phyloP scores from a whole-genome alignment of 2,888 invertebrate genomes.

The Eupithecia dodoneata region DNA sequence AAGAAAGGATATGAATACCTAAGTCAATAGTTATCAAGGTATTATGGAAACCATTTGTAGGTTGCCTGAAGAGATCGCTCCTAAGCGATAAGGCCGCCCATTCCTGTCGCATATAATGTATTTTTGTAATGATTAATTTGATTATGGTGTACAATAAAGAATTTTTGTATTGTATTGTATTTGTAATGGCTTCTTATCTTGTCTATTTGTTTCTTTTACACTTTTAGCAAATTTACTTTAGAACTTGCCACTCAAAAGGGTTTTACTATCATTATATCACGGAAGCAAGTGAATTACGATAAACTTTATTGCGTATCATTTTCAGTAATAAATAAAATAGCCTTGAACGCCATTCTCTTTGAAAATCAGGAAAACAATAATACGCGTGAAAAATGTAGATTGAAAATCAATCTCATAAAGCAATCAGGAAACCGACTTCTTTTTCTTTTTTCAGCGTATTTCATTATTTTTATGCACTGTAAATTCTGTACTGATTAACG shows the following conservation, averaged over 20 bases:
- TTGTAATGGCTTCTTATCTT: neutral
- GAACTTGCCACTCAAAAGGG: neutral
- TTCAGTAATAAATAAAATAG: neutral
- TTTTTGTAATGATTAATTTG: too few relatives aligned
- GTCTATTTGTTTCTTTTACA: neutral
- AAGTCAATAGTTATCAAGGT: too few relatives aligned
- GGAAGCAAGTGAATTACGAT: neutral
- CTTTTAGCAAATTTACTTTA: neutral
- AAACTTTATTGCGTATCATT: neutral
- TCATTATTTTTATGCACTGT: neutral
- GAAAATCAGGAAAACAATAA: neutral
- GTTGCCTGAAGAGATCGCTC: too few relatives aligned
- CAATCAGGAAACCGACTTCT: neutral
- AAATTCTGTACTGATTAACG: neutral
- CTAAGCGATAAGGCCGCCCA: too few relatives aligned
- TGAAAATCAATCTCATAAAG: neutral
- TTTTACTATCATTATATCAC: neutral
- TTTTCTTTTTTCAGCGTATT: neutral
- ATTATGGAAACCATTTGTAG: too few relatives aligned
- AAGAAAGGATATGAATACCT: too few relatives aligned
- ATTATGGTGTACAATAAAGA: too few relatives aligned
- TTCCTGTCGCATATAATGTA: too few relatives aligned
- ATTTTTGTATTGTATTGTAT: too few relatives aligned
- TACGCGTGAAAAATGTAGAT: slow-evolving; percentile 3
- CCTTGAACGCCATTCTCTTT: neutral